phyloP scores from a whole-genome alignment of 2,888 invertebrate genomes.

The Acrocyrtus sp. region DNA sequence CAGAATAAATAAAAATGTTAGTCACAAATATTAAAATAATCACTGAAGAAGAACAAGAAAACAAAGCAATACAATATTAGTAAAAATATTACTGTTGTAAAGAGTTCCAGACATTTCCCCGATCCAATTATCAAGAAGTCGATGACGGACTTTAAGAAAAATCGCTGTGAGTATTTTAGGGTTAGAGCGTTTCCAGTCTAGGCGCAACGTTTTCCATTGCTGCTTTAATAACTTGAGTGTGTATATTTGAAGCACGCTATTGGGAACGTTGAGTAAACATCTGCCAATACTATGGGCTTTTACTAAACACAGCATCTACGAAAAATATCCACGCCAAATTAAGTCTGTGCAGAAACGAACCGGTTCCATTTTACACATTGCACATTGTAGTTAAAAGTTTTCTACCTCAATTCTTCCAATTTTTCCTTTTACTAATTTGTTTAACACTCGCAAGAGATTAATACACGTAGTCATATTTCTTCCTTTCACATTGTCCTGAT shows the following conservation, averaged over 20 bases:
- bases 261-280: background rate
- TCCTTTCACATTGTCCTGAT: too few species aligned
- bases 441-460: constrained; percentile 24
- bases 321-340: background rate
- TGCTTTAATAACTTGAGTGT: constrained; percentile 24
- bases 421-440: constrained; percentile 31
- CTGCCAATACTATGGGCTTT: constrained; percentile 17
- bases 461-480: constrained; percentile 22
- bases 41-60: too few species aligned
- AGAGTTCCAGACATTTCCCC: background rate
- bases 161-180: constrained; percentile 20
- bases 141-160: constrained; percentile 36
- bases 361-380: background rate
- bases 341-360: background rate
- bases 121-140: constrained; percentile 27
- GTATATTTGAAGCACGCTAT: constrained; percentile 33
- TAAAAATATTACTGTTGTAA: background rate
- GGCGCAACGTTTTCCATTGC: constrained; percentile 10
- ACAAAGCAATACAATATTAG: too few species aligned
- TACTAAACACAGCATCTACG: constrained; percentile 27
- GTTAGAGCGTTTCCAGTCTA: constrained; percentile 28
- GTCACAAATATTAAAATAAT: too few species aligned
- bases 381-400: background rate
- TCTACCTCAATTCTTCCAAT: constrained; percentile 24
- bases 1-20: too few species aligned